A percentile compares a stretch with the other conserved stretches of the same genome.
Evolutionary conservation across 1,140 invertebrate species (phyloP).

Genomic region (Planococcus citri): DNA sequence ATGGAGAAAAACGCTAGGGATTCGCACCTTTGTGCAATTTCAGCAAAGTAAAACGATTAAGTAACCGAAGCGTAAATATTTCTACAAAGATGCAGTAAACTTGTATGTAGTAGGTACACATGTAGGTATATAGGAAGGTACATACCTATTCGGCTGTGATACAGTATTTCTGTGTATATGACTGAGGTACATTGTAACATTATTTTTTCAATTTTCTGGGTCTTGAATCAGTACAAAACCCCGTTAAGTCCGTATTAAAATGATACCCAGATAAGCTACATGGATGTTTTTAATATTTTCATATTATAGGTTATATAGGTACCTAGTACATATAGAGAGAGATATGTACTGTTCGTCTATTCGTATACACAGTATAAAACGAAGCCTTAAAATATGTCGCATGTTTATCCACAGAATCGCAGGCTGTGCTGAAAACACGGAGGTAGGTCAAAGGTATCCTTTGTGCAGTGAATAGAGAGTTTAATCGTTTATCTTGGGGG

Average conservation of each 20-base stretch:
- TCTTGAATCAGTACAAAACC: slow-evolving; percentile 1
- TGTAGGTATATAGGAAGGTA: too few species aligned
- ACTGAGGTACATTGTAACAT: neutral
- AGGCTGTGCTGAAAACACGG: neutral
- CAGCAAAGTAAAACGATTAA: neutral
- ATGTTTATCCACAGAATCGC: neutral
- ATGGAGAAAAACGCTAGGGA: neutral
- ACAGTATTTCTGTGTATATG: neutral
- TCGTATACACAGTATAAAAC: neutral
- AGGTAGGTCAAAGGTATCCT: neutral
- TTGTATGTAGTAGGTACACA: neutral
- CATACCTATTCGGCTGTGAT: too few species aligned
- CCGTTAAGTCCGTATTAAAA: slow-evolving; percentile 2
- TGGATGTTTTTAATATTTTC: neutral
- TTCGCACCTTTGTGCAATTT: neutral
- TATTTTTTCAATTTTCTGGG: slow-evolving; percentile 7
- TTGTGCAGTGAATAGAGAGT: neutral
- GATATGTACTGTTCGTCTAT: too few species aligned
- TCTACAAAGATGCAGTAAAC: neutral
- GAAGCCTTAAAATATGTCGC: neutral
- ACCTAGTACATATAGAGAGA: too few species aligned
- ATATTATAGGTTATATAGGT: neutral
- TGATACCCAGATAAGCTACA: neutral
- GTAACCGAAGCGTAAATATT: neutral
- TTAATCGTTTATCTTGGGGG: neutral